Evolutionary conservation across 2,113 vertebrate species (phyloP).

Genomic region (Phylloscopus trochiloides): DNA sequence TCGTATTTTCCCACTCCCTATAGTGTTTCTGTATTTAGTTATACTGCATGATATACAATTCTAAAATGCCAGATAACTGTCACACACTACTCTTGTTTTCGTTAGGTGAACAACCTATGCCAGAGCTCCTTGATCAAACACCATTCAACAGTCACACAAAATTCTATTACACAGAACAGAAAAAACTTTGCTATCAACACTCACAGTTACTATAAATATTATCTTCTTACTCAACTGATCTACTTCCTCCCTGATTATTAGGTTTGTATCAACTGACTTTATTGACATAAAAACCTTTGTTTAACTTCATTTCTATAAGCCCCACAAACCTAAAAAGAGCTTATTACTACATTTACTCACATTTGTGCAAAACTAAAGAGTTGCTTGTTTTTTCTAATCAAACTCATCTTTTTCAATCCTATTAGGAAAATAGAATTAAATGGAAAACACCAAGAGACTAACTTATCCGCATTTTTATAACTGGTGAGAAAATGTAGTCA

Average conservation of each 20-base stretch:
- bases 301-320: not conserved
- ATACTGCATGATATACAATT: not conserved
- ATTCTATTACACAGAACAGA: not conserved
- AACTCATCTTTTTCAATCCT: not conserved
- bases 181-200: conserved; percentile 1
- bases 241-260: conserved; percentile 17
- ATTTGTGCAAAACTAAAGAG: not conserved
- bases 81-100: not conserved
- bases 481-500: not conserved
- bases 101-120: not conserved
- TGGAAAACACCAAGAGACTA: not conserved
- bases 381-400: not conserved
- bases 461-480: not conserved
- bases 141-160: not conserved
- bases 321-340: not conserved
- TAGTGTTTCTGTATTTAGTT: not conserved
- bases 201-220: not conserved
- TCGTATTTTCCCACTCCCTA: not conserved
- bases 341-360: not conserved
- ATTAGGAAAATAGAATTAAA: not conserved
- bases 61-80: not conserved
- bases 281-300: not conserved
- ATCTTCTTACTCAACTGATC: not conserved
- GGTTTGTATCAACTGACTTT: not conserved
- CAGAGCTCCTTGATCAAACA: conserved; percentile 11